These are phyloP conservation scores for Ailuropoda melanoleuca DNA, from an alignment of 2,113 vertebrate species.

Conservation along the genomic window DNA sequence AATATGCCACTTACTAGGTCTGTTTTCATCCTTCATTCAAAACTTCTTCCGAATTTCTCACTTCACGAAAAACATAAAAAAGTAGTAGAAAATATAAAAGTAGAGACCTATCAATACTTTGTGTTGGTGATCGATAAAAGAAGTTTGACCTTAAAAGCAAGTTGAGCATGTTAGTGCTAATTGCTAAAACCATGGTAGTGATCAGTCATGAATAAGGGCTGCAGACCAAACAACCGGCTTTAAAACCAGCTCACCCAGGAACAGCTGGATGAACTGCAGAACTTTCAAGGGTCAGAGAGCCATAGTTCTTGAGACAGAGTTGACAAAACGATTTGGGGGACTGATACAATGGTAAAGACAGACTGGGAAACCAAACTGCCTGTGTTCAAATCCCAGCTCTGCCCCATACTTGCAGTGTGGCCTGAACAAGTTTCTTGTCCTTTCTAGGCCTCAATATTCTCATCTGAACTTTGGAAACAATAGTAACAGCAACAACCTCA, in stretches of 20 bases:
- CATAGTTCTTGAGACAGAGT: not conserved
- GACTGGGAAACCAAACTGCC: not conserved
- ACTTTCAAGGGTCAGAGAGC: not conserved
- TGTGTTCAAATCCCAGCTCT: not conserved
- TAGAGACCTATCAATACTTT: not conserved
- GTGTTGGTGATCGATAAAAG: not conserved
- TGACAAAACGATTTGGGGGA: not conserved
- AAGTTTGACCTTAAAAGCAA: not conserved
- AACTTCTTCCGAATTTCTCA: constrained; percentile 31
- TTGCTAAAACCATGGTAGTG: not conserved
- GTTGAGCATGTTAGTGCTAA: not conserved
- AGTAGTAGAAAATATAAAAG: not conserved
- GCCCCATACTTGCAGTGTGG: not conserved
- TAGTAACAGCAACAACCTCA: not conserved
- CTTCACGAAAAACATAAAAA: not conserved
- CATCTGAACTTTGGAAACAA: not conserved
- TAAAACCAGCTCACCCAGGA: not conserved
- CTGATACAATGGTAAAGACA: not conserved
- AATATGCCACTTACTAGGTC: not conserved
- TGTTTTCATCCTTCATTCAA: not conserved
- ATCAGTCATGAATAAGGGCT: not conserved
- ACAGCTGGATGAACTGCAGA: not conserved
- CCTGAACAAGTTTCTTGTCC: not conserved
- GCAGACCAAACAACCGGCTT: not conserved
- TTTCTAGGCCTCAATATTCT: not conserved